Base-by-base conservation (phyloP, 2,113 vertebrate species). In the Thermophis baileyi region DNA sequence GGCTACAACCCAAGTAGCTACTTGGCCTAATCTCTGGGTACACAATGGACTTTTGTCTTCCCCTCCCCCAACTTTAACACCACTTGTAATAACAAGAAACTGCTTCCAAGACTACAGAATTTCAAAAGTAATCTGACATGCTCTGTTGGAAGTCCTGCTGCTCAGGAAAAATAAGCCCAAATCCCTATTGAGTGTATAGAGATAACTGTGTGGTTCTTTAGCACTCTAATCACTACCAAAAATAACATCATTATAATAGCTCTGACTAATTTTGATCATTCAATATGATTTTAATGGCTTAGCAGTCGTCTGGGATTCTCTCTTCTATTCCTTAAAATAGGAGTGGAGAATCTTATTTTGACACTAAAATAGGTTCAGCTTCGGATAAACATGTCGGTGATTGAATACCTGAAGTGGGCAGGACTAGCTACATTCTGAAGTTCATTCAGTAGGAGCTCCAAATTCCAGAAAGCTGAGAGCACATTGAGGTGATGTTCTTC, bases 181-280 rank as follows among this genome's bases (percentile, higher is more conserved):
- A 90, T 90, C 88, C 51, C 88, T 89, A 86, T 81, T 93, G 92
- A 54, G 20, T 89, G 74, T 90, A 53, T 35, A 27, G 88, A 93
- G 92, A 93, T 93, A 89, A 93, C 85, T 85, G 54, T 93, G 44
- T 57, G 88, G 74, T 57, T 85, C 53, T 89, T 89, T 46, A 27
- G 53, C 16, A 24, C 51, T 35, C 22, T 51, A 85, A 90, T 93
- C 92, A 90, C 90, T 90, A 89, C 92, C 89, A 60, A 93, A 93
- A 90, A 93, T 93, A 93, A 93, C 92, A 86, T 90, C 92, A 85
- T 90, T 60, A 90, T 93, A 93, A 87, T 86, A 63, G 89, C 47
- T 93, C 81, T 63, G 74, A 40, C n/a, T 60, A 53, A 81, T 63
- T 89, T 90, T 50, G 74, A 93, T 90, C 54, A 51, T 51, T 93